A percentile compares a stretch with the other conserved stretches of the same genome.
These are phyloP conservation scores for Rhincodon typus DNA, from an alignment of 2,797 vertebrate genomes.

Conservation along the genomic window DNA sequence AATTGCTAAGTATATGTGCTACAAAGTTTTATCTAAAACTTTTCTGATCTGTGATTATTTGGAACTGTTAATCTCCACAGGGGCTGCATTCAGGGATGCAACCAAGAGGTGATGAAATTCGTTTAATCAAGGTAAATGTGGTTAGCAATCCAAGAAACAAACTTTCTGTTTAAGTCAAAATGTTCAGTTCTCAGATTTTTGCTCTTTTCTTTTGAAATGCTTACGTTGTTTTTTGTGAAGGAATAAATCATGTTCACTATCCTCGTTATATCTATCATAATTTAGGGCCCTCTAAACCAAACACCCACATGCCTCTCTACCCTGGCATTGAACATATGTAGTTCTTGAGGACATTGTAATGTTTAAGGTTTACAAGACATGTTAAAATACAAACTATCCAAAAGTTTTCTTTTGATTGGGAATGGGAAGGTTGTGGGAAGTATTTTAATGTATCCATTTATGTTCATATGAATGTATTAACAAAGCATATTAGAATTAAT, in stretches of 20 bases:
- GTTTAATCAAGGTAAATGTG: conserved; percentile 17
- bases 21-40: not conserved
- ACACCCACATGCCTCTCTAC: not conserved
- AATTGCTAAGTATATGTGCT: not conserved
- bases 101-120: conserved; percentile 9
- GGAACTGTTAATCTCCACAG: not conserved
- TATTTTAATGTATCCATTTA: not conserved
- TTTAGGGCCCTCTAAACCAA: not conserved
- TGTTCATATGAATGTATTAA: not conserved
- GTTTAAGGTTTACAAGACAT: not conserved
- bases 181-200: not conserved
- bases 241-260: not conserved
- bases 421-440: no score
- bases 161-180: not conserved
- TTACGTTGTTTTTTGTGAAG: not conserved
- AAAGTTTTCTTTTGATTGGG: not conserved
- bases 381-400: not conserved
- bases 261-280: not conserved
- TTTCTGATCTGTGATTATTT: not conserved
- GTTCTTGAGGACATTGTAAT: not conserved
- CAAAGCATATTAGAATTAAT: no score
- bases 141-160: not conserved
- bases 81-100: not conserved
- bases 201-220: not conserved
- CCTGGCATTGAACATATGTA: not conserved